Percentiles rank a stretch among this genome's conserved stretches.
Conservation (phyloP, 1,140 invertebrate genomes). For the Leguminivora glycinivorella region DNA sequence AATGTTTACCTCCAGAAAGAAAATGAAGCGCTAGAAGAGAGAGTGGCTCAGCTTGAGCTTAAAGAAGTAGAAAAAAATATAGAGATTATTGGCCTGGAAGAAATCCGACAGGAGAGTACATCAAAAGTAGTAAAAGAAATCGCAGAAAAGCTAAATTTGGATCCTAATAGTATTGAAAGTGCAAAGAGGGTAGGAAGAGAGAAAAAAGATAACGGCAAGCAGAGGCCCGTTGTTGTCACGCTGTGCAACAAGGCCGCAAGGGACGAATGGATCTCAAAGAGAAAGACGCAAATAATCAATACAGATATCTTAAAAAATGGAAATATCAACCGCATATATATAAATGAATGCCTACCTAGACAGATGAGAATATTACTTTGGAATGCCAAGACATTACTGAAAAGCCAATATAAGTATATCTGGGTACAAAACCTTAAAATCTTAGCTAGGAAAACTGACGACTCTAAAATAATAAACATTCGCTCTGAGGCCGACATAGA, state of each 20-base stretch:
- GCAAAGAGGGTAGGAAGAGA: background rate
- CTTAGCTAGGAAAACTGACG: conserved; percentile 27
- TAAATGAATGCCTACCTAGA: conserved; percentile 3
- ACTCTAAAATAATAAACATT: conserved; percentile 24
- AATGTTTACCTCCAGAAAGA: background rate
- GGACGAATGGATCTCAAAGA: background rate
- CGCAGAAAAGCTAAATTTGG: background rate
- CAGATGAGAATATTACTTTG: background rate
- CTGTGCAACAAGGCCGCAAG: background rate
- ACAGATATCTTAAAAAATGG: background rate
- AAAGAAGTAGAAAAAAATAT: background rate
- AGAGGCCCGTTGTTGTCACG: background rate
- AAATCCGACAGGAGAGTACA: background rate
- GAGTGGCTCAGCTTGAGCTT: background rate
- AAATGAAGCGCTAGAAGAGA: background rate
- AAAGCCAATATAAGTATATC: conserved; percentile 31
- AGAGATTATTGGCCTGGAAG: background rate
- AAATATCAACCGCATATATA: background rate
- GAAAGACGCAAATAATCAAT: background rate
- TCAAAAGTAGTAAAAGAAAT: background rate
- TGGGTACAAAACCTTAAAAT: conserved; percentile 32
- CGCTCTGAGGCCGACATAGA: background rate
- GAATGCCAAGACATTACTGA: conserved; percentile 27
- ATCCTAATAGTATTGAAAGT: background rate
- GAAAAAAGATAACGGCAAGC: background rate